phyloP scores from a whole-genome alignment of 53 echinoderm and acorn worm species.

The Echinarachnius parma region DNA sequence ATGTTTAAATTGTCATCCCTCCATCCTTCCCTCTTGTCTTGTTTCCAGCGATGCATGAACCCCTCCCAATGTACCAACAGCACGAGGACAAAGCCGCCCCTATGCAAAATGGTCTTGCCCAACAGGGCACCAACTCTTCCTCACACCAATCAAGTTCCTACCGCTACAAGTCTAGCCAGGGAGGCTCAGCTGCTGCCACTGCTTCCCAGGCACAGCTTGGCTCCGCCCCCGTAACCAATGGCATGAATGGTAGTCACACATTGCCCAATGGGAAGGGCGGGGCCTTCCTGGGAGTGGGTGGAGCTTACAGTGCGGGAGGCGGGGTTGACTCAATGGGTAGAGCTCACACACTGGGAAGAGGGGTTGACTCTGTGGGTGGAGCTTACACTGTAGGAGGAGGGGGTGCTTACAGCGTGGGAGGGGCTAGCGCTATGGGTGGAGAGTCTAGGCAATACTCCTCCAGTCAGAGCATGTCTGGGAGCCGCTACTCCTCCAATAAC shows the following conservation, averaged over 20 bases:
- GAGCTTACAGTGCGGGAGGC: not conserved
- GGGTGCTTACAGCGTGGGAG: not conserved
- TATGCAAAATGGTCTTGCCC: slow-evolving; percentile 25
- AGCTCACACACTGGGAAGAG: not conserved
- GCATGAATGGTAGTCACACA: too few species aligned
- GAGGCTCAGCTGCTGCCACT: too few species aligned
- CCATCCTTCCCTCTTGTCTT: slow-evolving; percentile 10
- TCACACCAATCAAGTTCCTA: slow-evolving; percentile 1
- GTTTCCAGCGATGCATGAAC: slow-evolving; percentile 23
- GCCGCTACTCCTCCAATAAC: slow-evolving; percentile 36
- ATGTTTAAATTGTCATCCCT: not conserved
- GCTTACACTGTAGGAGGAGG: not conserved
- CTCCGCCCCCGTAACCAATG: too few species aligned
- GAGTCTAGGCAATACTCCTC: slow-evolving; percentile 17
- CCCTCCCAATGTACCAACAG: slow-evolving; percentile 26
- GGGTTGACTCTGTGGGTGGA: slow-evolving; percentile 3
- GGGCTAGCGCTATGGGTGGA: not conserved
- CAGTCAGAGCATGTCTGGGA: slow-evolving; percentile 15
- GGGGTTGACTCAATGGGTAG: slow-evolving; percentile 8
- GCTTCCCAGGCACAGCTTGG: not conserved
- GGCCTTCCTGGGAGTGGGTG: slow-evolving; percentile 11
- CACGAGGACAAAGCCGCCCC: slow-evolving; percentile 15
- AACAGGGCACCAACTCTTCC: slow-evolving; percentile 3
- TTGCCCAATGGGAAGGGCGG: slow-evolving; percentile 6
- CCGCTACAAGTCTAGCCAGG: slow-evolving; percentile 26